Evolutionary conservation across 2,888 invertebrate species (phyloP), one percentile per base, ranked within the genome.

Genomic region (Steinernema scapterisci): DNA sequence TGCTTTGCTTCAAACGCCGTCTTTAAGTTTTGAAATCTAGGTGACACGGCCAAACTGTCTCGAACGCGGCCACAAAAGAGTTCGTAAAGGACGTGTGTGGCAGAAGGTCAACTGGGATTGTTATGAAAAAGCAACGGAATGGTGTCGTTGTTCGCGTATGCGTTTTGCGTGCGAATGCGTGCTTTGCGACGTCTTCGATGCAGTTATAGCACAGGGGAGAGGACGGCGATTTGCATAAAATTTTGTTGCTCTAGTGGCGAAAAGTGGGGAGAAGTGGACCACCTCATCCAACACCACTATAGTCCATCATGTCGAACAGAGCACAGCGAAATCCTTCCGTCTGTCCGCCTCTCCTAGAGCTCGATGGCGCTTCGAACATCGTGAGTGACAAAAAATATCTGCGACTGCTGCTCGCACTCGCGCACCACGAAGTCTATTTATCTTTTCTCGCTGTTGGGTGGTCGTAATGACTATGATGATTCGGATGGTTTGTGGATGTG

Each of bases 311-410:
- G 27, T 63, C 27, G 27, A 63, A 6, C 63, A 63, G 27, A 16
- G 19, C 48, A 48, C 48, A 16, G 13, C 16, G n/a, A 16, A 19
- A 63, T 63, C 63, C 63, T 16, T 25, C 63, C 63, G 63, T 63
- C 63, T 27, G 3, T 31, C 31, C 48, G 48, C 63, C 63, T 27
- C 63, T 63, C 63, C 63, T 9, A 63, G 38, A 38, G 63, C 63
- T 63, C 63, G 63, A 27, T 16, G 63, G 63, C 31, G 63, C 63
- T 63, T 63, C 63, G 63, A 31, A 27, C 25, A 27, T 63, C 63
- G 63, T 63, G 63, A 63, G 63, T 63, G 63, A 27, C 63, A 63
- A 63, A 63, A 63, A 63, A 63, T 63, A 63, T 25, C 63, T 63
- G 63, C 27, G 63, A 63, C 63, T 63, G 19, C 63, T 63, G 27